Percentiles rank a stretch among this genome's conserved stretches.
phyloP scores from a whole-genome alignment of 2,113 vertebrate species.

The Toxotes jaculatrix region DNA sequence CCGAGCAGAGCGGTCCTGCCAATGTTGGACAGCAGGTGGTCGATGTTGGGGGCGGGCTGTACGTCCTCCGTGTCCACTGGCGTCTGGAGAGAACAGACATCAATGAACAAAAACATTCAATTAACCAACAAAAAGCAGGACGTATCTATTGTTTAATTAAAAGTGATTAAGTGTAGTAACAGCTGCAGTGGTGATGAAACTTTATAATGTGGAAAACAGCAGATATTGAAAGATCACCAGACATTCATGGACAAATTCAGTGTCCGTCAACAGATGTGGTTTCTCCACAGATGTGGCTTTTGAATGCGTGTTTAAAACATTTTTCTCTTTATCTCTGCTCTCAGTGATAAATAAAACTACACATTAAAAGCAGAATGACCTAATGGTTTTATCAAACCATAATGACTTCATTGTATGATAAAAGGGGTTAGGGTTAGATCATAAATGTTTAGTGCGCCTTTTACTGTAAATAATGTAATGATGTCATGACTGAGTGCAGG shows the following conservation, averaged over 20 bases:
- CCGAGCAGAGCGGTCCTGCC: constrained; percentile 90
- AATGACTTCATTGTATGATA: neutral
- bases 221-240: neutral
- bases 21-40: constrained; percentile 98
- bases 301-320: no score
- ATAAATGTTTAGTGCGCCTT: neutral
- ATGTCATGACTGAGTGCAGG: neutral
- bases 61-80: constrained; percentile 94
- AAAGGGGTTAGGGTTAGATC: neutral
- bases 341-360: neutral
- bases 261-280: no score
- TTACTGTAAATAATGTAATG: neutral
- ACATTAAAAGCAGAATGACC: neutral
- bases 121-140: neutral
- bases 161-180: no score
- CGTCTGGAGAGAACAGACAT: constrained; percentile 82
- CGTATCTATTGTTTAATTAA: no score
- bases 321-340: neutral
- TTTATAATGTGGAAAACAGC: neutral
- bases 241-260: neutral
- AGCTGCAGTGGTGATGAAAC: neutral
- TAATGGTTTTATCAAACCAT: neutral
- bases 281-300: no score
- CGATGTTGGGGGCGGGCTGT: constrained; percentile 95
- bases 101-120: neutral